Conservation (phyloP, 2,888 invertebrate species). For the Drosophila eohydei region DNA sequence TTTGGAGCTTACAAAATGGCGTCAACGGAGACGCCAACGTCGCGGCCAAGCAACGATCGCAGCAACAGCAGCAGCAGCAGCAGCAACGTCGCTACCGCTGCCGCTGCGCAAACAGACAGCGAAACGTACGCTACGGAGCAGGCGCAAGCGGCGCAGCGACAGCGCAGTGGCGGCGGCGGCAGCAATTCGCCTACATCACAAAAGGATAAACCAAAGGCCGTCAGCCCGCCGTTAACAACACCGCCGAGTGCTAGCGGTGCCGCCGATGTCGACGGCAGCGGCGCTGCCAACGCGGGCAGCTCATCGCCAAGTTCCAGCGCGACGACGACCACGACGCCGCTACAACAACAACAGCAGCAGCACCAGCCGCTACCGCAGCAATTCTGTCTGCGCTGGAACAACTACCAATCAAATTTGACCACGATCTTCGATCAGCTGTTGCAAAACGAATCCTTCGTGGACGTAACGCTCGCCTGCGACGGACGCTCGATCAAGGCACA, state of each 20-base stretch:
- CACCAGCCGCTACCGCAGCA: slow-evolving; percentile 87
- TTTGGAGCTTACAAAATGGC: slow-evolving; percentile 56
- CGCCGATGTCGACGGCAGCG: slow-evolving; percentile 3
- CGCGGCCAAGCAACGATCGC: slow-evolving; percentile 34
- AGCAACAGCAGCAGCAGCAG: slow-evolving; percentile 18
- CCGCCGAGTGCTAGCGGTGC: slow-evolving; percentile 35
- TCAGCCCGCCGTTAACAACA: slow-evolving; percentile 18
- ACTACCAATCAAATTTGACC: slow-evolving; percentile 95
- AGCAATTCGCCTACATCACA: slow-evolving; percentile 19
- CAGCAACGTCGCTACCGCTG: slow-evolving; percentile 29
- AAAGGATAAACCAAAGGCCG: slow-evolving; percentile 46
- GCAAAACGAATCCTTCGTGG: slow-evolving; percentile 95
- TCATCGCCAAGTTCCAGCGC: slow-evolving; percentile 18
- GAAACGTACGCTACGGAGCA: slow-evolving; percentile 55
- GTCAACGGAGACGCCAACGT: slow-evolving; percentile 55
- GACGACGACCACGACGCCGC: slow-evolving; percentile 12
- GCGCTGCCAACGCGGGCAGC: slow-evolving; percentile 23
- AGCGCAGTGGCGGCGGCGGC: slow-evolving; percentile 63
- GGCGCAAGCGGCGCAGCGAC: slow-evolving; percentile 65
- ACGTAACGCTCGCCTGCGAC: slow-evolving; percentile 96
- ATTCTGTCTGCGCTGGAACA: slow-evolving; percentile 97
- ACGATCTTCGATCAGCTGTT: slow-evolving; percentile 93
- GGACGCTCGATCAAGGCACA: slow-evolving; percentile 96
- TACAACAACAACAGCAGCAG: slow-evolving; percentile 18
- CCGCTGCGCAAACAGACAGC: slow-evolving; percentile 43